Percentiles rank a stretch among this genome's conserved stretches.
Conservation (phyloP, 2,113 vertebrate species). For the Cottus gobio region DNA sequence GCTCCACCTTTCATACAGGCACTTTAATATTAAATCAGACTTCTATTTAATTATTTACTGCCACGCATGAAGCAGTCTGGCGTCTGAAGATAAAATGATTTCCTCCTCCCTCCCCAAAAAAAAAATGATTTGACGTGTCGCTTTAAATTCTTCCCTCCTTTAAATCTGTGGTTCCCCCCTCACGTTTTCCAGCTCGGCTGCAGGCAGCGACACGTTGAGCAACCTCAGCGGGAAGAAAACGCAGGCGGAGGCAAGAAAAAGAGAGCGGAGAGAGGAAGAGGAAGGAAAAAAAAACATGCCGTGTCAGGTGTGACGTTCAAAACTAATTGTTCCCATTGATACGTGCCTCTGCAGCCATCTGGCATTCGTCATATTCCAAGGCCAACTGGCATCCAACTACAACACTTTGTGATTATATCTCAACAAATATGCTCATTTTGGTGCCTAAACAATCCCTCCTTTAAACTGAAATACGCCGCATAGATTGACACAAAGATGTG, state of each 20-base stretch:
- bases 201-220: constrained; percentile 47
- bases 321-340: neutral
- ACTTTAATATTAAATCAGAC: neutral
- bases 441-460: neutral
- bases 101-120: neutral
- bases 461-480: neutral
- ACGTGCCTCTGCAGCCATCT: neutral
- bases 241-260: constrained; percentile 5
- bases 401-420: no score
- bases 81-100: neutral
- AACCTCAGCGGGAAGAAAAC: constrained; percentile 43
- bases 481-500: neutral
- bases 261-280: neutral
- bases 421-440: neutral
- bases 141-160: constrained; percentile 25
- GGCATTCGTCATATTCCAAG: no score
- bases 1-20: neutral
- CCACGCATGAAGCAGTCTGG: neutral
- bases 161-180: neutral
- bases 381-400: no score
- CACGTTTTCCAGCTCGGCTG: constrained; percentile 43
- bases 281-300: neutral
- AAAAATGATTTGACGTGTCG: neutral
- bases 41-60: neutral
- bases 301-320: neutral